Evolutionary conservation across 2,797 vertebrate species (phyloP), one percentile per base, ranked within the genome.

Genomic region (Melanotaenia trifasciata): DNA sequence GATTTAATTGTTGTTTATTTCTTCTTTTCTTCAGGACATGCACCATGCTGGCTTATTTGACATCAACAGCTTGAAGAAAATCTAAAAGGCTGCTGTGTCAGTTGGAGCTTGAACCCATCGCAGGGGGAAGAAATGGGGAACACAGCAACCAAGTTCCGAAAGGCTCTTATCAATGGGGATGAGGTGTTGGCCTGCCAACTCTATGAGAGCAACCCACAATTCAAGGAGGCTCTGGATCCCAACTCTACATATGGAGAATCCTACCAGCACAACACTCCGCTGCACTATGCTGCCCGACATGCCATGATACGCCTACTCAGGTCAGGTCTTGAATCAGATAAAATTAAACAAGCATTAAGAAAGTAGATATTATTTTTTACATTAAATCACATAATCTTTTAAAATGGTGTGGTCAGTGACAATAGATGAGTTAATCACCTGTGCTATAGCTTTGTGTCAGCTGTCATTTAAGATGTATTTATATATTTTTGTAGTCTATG

Each of bases 241-340:
- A 99, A 99, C 91, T 95, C 96, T 86, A 98, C 98, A 56, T 99
- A 99, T 33, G 98, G 98, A 89, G 98, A 99, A 81, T 96, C 97
- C 5, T 99, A 99, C 91, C 97, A 99, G 93, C 98, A 99, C 93
- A 99, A 99, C 88, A 99, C 98, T 85, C 96, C 98, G 0, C 95
- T 99, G 76, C 98, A 99, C 92, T 99, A 99, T 78, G 97, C 97
- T 91, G 95, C 97, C 75, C 95, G 96, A 84, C 97, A 99, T 78
- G 97, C 97, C 83, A 99, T 99, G 98, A 95, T 95, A 62, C 96
- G 96, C 80, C 96, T 99, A 83, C 94, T 99, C 92, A 97, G 96
- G 98, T 99, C 84, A 96, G 96, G 83, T 84, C 63, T 36, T 0
- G n/a, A 22, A 50, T 22, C 40, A 28, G 43, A 78, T 26, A 51